Evolutionary conservation across 1,140 invertebrate genomes (phyloP), one percentile per base, ranked within the genome.

Genomic region (Cheumatopsyche charites): DNA sequence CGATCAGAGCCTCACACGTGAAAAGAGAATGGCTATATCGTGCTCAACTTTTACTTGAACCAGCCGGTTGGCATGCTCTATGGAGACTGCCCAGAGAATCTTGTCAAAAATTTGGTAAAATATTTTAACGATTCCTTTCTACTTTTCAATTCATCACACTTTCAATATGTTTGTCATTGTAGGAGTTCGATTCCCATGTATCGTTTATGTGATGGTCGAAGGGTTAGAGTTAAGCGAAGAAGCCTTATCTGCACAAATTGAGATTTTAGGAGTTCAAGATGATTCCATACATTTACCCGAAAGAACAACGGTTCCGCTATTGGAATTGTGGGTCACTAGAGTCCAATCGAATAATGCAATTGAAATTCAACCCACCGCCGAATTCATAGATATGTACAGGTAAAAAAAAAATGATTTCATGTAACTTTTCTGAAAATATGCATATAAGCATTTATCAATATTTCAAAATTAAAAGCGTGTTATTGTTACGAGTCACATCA

Each of bases 331-430:
- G 74, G 61, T 71, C 0, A 29, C 69, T 6, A 23, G 29, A 29
- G 52, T 49, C 9, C 74, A 75, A 72, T 55, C 74, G 25, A 73
- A 75, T 42, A 43, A 9, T 1, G 74, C 74, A n/a, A 23, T 75
- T 26, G 67, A 75, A 45, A 45, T 75, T 7, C 26, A 36, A 15
- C 49, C 67, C 12, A 75, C 74, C 0, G 74, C 74, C 15, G 36
- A 75, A 36, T 75, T 75, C 41, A 75, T 75, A n/a, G 71, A 75
- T 62, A 45, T 73, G 19, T 75, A 75, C 63, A 71, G 74, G 74
- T 75, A 23, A 61, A 17, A 0, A 19, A 15, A 65, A 52, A n/a
- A n/a, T 52, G n/a, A n/a, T n/a, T n/a, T n/a, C n/a, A n/a, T n/a
- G n/a, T n/a, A n/a, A n/a, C n/a, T n/a, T n/a, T n/a, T n/a, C n/a